Evolutionary conservation across 2,113 vertebrate species (phyloP).

Genomic region (chimpanzee (Pan troglodytes)): NHGRI_mPanTro3-v2.1_pri NC_072408.2:129159001-129159500

Average conservation of each 20-base stretch:
- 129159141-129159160: constrained; percentile 83
- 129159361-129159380: constrained; percentile 83
- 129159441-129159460: constrained; percentile 87
- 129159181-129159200: constrained; percentile 75
- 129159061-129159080: constrained; percentile 81
- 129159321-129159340: constrained; percentile 84
- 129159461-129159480: constrained; percentile 87
- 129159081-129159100: constrained; percentile 81
- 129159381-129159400: constrained; percentile 84
- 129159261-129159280: constrained; percentile 79
- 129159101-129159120: constrained; percentile 76
- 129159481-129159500: constrained; percentile 88
- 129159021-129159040: constrained; percentile 87
- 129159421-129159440: constrained; percentile 85
- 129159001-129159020: constrained; percentile 85
- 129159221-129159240: constrained; percentile 79
- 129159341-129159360: constrained; percentile 82
- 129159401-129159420: constrained; percentile 82
- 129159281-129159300: constrained; percentile 79
- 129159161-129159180: constrained; percentile 73
- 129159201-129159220: constrained; percentile 84
- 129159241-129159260: constrained; percentile 81
- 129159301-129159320: constrained; percentile 78
- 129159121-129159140: constrained; percentile 74
- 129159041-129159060: constrained; percentile 85